Conservation (phyloP, 2,888 invertebrate species). For the Miltochrista miniata region DNA sequence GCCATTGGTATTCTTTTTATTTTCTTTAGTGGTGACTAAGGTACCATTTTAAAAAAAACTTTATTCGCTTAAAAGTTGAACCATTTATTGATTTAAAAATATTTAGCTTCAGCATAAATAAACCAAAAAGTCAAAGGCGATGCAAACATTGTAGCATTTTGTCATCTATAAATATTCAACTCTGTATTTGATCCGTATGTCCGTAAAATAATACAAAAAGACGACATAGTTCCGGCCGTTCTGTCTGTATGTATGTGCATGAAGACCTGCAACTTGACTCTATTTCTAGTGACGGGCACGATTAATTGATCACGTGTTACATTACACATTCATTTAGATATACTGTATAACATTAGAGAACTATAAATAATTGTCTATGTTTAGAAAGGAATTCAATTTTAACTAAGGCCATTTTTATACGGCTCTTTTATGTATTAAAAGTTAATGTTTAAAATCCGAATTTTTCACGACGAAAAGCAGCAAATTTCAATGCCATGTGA, state of each 20-base stretch:
- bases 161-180: constrained; percentile 11
- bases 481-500: too few relatives aligned
- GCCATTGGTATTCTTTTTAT: too few relatives aligned
- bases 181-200: constrained; percentile 19
- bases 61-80: too few relatives aligned
- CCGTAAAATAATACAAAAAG: constrained; percentile 30
- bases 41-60: too few relatives aligned
- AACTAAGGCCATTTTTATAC: not conserved
- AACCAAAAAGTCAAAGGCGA: too few relatives aligned
- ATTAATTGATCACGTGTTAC: constrained; percentile 65
- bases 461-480: too few relatives aligned
- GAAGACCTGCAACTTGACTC: constrained; percentile 24
- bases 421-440: too few relatives aligned
- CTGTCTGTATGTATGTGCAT: not conserved
- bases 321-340: constrained; percentile 60
- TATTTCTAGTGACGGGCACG: constrained; percentile 54
- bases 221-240: constrained; percentile 27
- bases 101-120: too few relatives aligned
- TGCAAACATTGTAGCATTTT: too few relatives aligned
- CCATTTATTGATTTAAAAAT: too few relatives aligned
- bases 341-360: constrained; percentile 18
- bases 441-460: too few relatives aligned
- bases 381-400: not conserved
- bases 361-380: constrained; percentile 14
- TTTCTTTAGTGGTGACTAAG: too few relatives aligned